Percentiles rank a stretch among this genome's conserved stretches.
These are phyloP conservation scores for Anarhynchus alexandrinus DNA, from an alignment of 2,113 vertebrate species.

Conservation along the genomic window DNA sequence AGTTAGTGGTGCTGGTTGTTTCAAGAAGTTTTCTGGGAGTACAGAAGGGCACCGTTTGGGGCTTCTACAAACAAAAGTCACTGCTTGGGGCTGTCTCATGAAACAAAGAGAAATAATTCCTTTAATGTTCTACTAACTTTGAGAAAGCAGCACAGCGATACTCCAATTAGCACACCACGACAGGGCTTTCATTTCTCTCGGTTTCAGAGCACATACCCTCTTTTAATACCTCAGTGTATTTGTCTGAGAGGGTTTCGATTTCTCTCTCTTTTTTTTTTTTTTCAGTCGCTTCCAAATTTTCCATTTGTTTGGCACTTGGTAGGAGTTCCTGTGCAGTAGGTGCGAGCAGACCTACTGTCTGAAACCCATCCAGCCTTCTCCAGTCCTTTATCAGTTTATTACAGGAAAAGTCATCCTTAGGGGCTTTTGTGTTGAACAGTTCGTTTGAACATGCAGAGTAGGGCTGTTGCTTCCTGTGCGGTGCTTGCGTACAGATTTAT, in stretches of 20 bases:
- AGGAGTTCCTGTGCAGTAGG: background rate
- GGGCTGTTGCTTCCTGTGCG: background rate
- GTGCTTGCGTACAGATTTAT: background rate
- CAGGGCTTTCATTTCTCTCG: background rate
- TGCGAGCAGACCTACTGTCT: background rate
- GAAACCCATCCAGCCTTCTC: background rate
- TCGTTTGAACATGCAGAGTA: accelerated
- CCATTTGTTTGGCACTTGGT: background rate
- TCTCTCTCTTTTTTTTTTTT: background rate
- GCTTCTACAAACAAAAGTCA: background rate
- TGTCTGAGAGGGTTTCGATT: background rate
- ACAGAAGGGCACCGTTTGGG: accelerated
- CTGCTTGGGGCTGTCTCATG: background rate
- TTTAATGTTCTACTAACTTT: background rate
- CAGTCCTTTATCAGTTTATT: background rate
- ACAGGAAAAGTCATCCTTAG: background rate
- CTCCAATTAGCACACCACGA: background rate
- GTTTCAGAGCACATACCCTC: background rate
- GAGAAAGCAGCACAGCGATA: background rate
- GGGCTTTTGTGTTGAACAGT: background rate
- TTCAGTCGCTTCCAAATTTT: background rate
- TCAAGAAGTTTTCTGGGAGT: background rate
- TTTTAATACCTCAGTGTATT: background rate
- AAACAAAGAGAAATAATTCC: background rate
- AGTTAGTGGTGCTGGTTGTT: background rate